Base-by-base conservation (phyloP, 2,888 invertebrate genomes). In the Hermaeophaga mercurialis region DNA sequence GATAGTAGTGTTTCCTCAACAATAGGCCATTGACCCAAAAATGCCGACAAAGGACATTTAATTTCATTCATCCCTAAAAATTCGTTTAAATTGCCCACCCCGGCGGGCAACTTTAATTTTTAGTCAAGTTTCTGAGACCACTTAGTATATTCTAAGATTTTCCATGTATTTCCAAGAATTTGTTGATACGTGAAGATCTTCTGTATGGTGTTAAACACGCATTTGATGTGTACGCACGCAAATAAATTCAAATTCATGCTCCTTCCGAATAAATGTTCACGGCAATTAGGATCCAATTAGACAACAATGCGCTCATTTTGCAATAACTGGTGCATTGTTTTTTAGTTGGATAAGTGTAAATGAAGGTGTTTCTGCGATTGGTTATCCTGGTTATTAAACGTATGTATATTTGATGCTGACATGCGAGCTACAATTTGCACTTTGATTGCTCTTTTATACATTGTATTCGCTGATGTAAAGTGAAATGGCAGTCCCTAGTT, bases 191-290 rank as follows among this genome's bases (percentile, higher is more conserved):
- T 65, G 62, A 17, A 8, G 15, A 6, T 34, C 38, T 11, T 41
- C n/a, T n/a, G n/a, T n/a, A n/a, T n/a, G n/a, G n/a, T n/a, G n/a
- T n/a, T 15, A 24, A 28, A 55, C 66, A 66, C 65, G 65, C 69
- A 68, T 65, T 63, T 8, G 63, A 38, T 59, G 66, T 61, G 24
- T n/a, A 14, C 14, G 36, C 34, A 31, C 17, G 34, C 66, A 67
- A 67, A 66, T 67, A 69, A 67, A 64, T 67, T 66, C 65, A 68
- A 67, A 64, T 67, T 66, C 65, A 62, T 62, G 64, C 56, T 14
- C 60, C 62, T 65, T 66, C 63, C 63, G 66, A 64, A 63, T 63
- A 50, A 62, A 62, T 68, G 63, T 67, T 67, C 59, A 56, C 9
- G 12, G 4, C 15, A 38, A 38, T 12, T 38, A 69, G 59, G 61